Conservation (phyloP, 2,888 invertebrate genomes). For the Lypha dubia region DNA sequence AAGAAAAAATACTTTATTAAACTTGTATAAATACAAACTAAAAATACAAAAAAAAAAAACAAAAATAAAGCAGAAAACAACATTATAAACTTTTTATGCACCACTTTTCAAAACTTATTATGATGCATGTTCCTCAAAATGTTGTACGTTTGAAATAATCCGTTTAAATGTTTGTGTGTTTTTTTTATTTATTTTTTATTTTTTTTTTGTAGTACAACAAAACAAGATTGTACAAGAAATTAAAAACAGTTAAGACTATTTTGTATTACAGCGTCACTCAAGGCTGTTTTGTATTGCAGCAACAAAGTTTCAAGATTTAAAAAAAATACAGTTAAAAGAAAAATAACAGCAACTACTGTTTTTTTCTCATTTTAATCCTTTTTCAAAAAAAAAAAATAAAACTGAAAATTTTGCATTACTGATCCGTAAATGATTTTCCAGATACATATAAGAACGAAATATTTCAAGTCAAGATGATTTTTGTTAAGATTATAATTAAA, state of each 20-base stretch:
- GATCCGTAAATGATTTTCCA: too few species aligned
- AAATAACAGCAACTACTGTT: background rate
- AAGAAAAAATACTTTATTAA: background rate
- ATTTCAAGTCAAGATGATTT: too few species aligned
- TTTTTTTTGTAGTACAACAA: background rate
- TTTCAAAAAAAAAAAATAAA: too few species aligned
- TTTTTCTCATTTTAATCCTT: too few species aligned
- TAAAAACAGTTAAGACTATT: background rate
- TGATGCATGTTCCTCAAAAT: slow-evolving; percentile 10
- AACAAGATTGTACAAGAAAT: background rate
- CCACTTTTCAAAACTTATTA: slow-evolving; percentile 18
- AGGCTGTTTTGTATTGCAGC: background rate
- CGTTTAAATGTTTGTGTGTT: slow-evolving; percentile 7
- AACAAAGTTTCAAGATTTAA: background rate
- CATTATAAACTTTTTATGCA: slow-evolving; percentile 24
- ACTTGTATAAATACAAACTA: background rate
- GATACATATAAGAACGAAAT: too few species aligned
- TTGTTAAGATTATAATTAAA: too few species aligned
- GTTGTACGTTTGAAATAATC: slow-evolving; percentile 28
- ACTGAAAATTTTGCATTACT: too few species aligned
- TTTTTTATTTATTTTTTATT: too few species aligned
- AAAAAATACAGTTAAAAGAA: too few species aligned
- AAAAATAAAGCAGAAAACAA: background rate
- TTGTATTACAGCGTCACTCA: background rate
- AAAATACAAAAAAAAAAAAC: too few species aligned